Evolutionary conservation across 2,888 invertebrate species (phyloP).

Genomic region (Siphonodentalium dalli): DNA sequence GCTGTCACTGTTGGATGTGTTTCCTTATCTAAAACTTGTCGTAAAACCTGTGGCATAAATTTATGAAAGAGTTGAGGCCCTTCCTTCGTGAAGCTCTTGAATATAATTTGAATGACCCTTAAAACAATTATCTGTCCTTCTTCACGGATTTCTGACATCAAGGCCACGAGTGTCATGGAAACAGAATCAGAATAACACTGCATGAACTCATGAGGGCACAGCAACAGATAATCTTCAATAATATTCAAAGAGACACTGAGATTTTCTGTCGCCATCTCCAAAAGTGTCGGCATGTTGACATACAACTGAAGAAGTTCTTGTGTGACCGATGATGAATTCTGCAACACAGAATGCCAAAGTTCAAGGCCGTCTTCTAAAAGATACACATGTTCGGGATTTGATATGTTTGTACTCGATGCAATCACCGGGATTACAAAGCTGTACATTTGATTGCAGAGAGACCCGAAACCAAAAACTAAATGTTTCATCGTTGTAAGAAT

Average conservation of each 20-base stretch:
- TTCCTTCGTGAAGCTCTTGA: slow-evolving; percentile 77
- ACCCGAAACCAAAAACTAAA: slow-evolving; percentile 71
- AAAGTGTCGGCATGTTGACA: slow-evolving; percentile 51
- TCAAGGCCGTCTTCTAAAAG: slow-evolving; percentile 90
- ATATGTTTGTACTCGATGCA: slow-evolving; percentile 78
- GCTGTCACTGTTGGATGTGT: slow-evolving; percentile 76
- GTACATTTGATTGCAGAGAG: slow-evolving; percentile 59
- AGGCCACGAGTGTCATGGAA: slow-evolving; percentile 74
- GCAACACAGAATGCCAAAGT: slow-evolving; percentile 85
- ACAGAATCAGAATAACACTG: slow-evolving; percentile 76
- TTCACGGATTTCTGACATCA: slow-evolving; percentile 79
- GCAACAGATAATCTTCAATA: slow-evolving; percentile 81
- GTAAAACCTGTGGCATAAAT: slow-evolving; percentile 60
- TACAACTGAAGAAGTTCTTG: slow-evolving; percentile 72
- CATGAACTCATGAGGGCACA: slow-evolving; percentile 81
- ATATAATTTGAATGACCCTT: slow-evolving; percentile 76
- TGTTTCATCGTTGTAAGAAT: slow-evolving; percentile 87
- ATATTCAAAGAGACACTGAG: slow-evolving; percentile 81
- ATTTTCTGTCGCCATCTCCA: slow-evolving; percentile 80
- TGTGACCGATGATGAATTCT: slow-evolving; percentile 73
- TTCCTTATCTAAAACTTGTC: slow-evolving; percentile 51
- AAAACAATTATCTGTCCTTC: slow-evolving; percentile 79
- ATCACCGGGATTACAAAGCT: slow-evolving; percentile 73
- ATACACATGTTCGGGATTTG: slow-evolving; percentile 83
- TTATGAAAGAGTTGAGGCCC: slow-evolving; percentile 77